Evolutionary conservation across 1,140 invertebrate species (phyloP).

Genomic region (Conus betulinus): DNA sequence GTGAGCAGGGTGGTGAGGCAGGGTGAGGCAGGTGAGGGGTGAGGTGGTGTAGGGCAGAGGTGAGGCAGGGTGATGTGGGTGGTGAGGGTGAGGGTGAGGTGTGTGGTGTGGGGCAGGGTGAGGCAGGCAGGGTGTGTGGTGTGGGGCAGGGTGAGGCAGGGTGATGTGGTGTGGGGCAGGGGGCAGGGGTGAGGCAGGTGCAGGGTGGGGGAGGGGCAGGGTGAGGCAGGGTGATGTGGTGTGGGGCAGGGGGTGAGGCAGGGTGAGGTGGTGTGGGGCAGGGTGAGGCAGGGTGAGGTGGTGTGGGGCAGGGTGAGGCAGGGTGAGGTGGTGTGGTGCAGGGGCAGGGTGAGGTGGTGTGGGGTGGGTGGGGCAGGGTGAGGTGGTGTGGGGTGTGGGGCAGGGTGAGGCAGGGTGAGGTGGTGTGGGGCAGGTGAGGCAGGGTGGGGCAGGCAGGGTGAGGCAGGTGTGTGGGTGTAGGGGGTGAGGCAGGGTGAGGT

Average conservation of each 20-base stretch:
- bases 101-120: too few species aligned
- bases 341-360: not conserved
- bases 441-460: not conserved
- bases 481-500: not conserved
- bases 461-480: not conserved
- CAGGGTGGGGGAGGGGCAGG: too few species aligned
- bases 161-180: too few species aligned
- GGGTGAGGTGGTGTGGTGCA: not conserved
- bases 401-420: not conserved
- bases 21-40: too few species aligned
- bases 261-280: not conserved
- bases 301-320: not conserved
- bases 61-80: too few species aligned
- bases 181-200: too few species aligned
- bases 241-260: not conserved
- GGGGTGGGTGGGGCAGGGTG: not conserved
- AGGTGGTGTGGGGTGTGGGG: not conserved
- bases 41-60: too few species aligned
- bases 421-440: not conserved
- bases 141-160: too few species aligned
- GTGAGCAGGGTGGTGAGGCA: too few species aligned
- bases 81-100: too few species aligned
- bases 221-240: too few species aligned
- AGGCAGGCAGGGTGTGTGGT: too few species aligned
- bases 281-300: not conserved